Evolutionary conservation across 92 coral and sea anemone species (phyloP), one percentile per base, ranked within the genome.

Genomic region (Zoanthus sansibaricus): DNA sequence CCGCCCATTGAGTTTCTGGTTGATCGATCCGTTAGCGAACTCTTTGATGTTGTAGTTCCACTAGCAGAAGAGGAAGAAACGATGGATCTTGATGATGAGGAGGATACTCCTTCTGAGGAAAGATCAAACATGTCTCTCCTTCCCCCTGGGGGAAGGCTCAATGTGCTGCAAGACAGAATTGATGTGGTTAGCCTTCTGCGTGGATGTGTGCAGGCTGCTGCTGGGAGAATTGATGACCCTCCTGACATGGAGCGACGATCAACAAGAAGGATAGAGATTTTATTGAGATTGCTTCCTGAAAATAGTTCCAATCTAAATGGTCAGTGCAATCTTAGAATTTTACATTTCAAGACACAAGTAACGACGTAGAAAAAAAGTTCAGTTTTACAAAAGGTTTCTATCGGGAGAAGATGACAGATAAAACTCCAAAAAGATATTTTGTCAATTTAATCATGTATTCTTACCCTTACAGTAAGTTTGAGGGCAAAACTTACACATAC

Each of bases 191-290:
- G 89, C 77, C 86, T 94, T 10, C 37, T 95, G 79, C 94, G 93
- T 20, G 89, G 91, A 51, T 95, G 95, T 82, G 77, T 95, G 12
- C 98, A 95, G 44, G 93, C 96, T 30, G 96, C 98, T 15, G 96
- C 93, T 10, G 94, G 93, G 55, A 90, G 98, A 83, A 87, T 95
- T 52, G 92, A 92, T 70, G 98, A 94, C 61, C 90, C 83, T 21
- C 85, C 91, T 5, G 76, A 84, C 0, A 82, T 85, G 30, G 89
- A 87, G 49, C 77, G 86, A 68, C 87, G 97, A 82, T 94, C 95
- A 74, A 95, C 97, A 16, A 90, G 88, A 51, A 87, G 98, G 33
- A 95, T 95, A 66, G 97, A 92, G 72, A 86, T 95, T 54, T 89
- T 95, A 90, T 68, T 95, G 68, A 86, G 76, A 14, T 85, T 91